Evolutionary conservation across 2,113 vertebrate species (phyloP), one percentile per base, ranked within the genome.

Genomic region (Mola mola): DNA sequence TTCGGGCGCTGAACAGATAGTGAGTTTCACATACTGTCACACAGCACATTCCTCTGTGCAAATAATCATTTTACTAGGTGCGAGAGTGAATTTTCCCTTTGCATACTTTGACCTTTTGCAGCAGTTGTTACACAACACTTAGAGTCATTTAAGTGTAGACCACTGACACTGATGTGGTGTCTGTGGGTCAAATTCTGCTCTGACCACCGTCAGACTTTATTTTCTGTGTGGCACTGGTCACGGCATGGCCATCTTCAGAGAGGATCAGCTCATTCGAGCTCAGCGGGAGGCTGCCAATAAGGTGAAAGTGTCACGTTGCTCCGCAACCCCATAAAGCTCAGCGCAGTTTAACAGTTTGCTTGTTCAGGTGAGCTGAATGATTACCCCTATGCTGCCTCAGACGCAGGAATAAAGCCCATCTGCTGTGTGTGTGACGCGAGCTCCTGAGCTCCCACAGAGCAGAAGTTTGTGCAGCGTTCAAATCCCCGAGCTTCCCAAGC

Each of bases 281-380:
- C 28, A 44, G 49, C 51, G 22, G 70, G 58, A 33, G 56, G 12
- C 56, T 12, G n/a, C 56, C 42, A 53, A 81, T 79, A 79, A 72
- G 70, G 72, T 12, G 73, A 87, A 80, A 79, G 84, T 82, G 81
- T 79, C 38, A 24, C 25, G 69, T 86, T 81, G 59, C 70, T 16
- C 10, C 0, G 53, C 37, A 73, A 60, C 63, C 64, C 65, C 50
- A 55, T 76, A 73, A 79, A 69, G 17, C 13, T 15, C 28, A 51
- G 42, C 0, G 10, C 37, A 12, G 49, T 53, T 70, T n/a, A 51
- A 71, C 44, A 21, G 51, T 58, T 38, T 59, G 33, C 44, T 34
- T 49, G 29, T 43, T 40, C 53, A 66, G 50, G 9, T 6, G 3
- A 51, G 48, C 64, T 86, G 3, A 86, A 87, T 86, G 44, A 85